These are phyloP conservation scores for Drosophila koepferae DNA, from an alignment of 2,888 invertebrate genomes.

Conservation along the genomic window DNA sequence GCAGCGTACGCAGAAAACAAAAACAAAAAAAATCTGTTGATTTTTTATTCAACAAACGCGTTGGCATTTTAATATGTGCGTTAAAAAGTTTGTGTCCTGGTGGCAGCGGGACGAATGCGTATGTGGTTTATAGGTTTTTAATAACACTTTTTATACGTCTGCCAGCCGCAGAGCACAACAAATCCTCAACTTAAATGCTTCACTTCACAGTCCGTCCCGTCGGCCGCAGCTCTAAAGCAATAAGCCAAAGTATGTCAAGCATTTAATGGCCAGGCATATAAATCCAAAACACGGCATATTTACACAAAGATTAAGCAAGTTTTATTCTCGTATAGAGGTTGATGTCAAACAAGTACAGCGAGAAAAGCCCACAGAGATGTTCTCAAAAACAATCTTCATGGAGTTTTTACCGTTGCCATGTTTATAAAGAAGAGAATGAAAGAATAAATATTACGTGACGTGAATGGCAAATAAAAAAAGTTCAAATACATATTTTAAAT, in stretches of 20 bases:
- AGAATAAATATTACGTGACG: too few relatives aligned
- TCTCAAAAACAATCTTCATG: constrained; percentile 10
- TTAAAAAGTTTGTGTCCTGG: constrained; percentile 50
- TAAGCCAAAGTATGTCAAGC: constrained; percentile 48
- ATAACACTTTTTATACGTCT: constrained; percentile 67
- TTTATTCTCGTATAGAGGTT: constrained; percentile 23
- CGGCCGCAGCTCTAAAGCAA: constrained; percentile 28
- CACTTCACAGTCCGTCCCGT: not conserved
- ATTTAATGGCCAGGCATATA: constrained; percentile 61
- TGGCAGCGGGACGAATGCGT: not conserved
- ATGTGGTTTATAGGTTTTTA: constrained; percentile 68
- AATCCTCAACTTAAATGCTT: constrained; percentile 33
- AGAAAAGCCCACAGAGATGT: not conserved
- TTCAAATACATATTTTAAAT: too few relatives aligned
- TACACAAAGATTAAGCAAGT: constrained; percentile 50
- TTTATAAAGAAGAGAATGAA: too few relatives aligned
- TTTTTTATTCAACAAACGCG: constrained; percentile 35
- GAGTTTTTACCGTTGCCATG: not conserved
- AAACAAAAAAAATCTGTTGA: not conserved
- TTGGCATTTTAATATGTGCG: constrained; percentile 69
- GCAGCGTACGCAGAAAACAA: constrained; percentile 19
- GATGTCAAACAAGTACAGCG: constrained; percentile 21
- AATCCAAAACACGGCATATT: constrained; percentile 36
- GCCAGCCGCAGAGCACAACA: constrained; percentile 27
- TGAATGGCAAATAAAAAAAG: too few relatives aligned